A percentile compares a stretch with the other conserved stretches of the same genome.
Evolutionary conservation across 2,888 invertebrate genomes (phyloP).

Genomic region (Icerya purchasi): DNA sequence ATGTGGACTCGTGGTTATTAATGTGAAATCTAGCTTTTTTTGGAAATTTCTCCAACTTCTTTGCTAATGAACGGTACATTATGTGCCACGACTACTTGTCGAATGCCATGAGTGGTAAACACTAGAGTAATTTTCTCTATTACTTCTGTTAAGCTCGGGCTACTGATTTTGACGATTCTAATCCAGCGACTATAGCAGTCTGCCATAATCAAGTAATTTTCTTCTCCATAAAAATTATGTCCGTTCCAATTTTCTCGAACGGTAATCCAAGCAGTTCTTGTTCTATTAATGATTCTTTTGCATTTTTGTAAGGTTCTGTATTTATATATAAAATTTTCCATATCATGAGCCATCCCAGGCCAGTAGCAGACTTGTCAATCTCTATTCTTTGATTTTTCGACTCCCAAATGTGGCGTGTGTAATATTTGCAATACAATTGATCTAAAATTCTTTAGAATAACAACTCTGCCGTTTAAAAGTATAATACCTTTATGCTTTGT

Average conservation of each 20-base stretch:
- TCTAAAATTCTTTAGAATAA: too few relatives aligned
- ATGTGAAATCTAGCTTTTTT: slow-evolving; percentile 9
- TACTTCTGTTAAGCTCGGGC: too few relatives aligned
- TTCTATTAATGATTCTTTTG: background rate
- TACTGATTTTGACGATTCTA: too few relatives aligned
- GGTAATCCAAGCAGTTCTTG: background rate
- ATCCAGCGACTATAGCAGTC: background rate
- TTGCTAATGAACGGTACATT: slow-evolving; percentile 6
- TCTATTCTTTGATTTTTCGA: too few relatives aligned
- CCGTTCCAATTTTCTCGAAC: background rate
- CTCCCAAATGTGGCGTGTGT: too few relatives aligned
- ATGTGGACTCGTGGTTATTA: slow-evolving; percentile 7
- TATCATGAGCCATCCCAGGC: too few relatives aligned
- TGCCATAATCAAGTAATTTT: background rate
- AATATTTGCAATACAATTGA: too few relatives aligned
- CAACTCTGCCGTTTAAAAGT: too few relatives aligned
- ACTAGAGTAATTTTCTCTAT: too few relatives aligned
- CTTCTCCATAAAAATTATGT: background rate
- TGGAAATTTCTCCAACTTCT: slow-evolving; percentile 4
- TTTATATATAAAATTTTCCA: background rate
- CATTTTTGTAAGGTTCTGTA: background rate
- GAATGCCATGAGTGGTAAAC: slow-evolving; percentile 4
- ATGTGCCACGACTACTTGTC: slow-evolving; percentile 6
- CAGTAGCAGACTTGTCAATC: too few relatives aligned
- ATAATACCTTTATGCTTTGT: too few relatives aligned